Evolutionary conservation across 2,888 invertebrate genomes (phyloP).

Genomic region (Formica aserva): DNA sequence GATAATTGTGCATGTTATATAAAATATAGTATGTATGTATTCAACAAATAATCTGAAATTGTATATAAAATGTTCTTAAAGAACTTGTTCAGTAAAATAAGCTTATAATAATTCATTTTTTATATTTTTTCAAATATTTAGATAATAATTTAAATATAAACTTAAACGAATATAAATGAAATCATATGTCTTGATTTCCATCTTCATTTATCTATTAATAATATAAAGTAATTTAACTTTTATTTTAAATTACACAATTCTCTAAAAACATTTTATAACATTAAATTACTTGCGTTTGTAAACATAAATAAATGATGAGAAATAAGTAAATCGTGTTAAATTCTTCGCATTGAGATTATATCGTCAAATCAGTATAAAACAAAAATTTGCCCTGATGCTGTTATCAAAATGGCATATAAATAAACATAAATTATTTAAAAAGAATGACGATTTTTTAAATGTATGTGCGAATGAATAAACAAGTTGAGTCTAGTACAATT

Average conservation of each 20-base stretch:
- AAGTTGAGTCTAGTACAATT: slow-evolving; percentile 13
- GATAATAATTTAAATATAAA: background rate
- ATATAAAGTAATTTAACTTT: background rate
- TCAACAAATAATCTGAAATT: slow-evolving; percentile 18
- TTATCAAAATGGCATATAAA: slow-evolving; percentile 54
- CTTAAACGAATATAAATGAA: background rate
- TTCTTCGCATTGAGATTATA: slow-evolving; percentile 25
- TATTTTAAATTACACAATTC: slow-evolving; percentile 18
- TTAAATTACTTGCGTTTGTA: slow-evolving; percentile 16
- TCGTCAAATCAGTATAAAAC: slow-evolving; percentile 46
- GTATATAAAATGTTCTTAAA: slow-evolving; percentile 32
- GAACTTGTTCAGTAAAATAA: slow-evolving; percentile 6
- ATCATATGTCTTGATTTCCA: background rate
- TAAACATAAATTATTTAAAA: slow-evolving; percentile 56
- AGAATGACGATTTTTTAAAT: slow-evolving; percentile 29
- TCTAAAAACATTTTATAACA: slow-evolving; percentile 32
- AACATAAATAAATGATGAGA: slow-evolving; percentile 31
- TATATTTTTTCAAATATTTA: slow-evolving; percentile 8
- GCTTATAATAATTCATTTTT: background rate
- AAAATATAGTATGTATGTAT: slow-evolving; percentile 15
- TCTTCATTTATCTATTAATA: background rate
- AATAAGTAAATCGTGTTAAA: slow-evolving; percentile 27
- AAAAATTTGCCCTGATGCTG: slow-evolving; percentile 30
- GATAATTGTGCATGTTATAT: slow-evolving; percentile 32
- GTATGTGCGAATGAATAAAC: background rate